Percentiles rank a stretch among this genome's conserved stretches.
Evolutionary conservation across 2,888 invertebrate species (phyloP).

Genomic region (Heliconius hortense): DNA sequence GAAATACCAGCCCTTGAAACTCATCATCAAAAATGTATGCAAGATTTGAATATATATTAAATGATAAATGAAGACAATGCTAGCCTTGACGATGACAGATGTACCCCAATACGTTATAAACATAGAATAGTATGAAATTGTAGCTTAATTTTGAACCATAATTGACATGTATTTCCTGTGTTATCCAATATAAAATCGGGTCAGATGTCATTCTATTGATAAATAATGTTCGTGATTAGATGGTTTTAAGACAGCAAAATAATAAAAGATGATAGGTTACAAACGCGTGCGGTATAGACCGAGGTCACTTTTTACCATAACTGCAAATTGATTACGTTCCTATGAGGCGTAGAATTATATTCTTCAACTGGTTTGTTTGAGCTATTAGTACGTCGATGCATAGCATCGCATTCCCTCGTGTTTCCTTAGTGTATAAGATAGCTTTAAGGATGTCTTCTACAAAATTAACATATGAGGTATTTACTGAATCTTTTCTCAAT

Average conservation of each 20-base stretch:
- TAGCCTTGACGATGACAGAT: conserved; percentile 11
- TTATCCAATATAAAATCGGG: conserved; percentile 50
- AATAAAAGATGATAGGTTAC: conserved; percentile 22
- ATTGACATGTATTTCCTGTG: conserved; percentile 34
- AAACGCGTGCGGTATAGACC: conserved; percentile 16
- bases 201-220: conserved; percentile 67
- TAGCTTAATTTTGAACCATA: conserved; percentile 24
- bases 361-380: conserved; percentile 24
- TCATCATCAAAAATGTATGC: too few species aligned
- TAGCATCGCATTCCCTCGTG: conserved; percentile 53
- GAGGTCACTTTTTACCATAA: conserved; percentile 41
- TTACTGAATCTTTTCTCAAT: conserved; percentile 9
- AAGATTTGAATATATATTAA: too few species aligned
- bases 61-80: not conserved
- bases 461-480: conserved; percentile 66
- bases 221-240: conserved; percentile 44
- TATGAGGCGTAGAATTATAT: conserved; percentile 19
- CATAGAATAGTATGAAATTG: conserved; percentile 11
- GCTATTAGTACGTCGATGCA: conserved; percentile 57
- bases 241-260: conserved; percentile 13
- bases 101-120: conserved; percentile 30
- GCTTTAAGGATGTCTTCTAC: conserved; percentile 62
- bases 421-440: conserved; percentile 55
- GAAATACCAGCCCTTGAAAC: too few species aligned
- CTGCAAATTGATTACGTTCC: conserved; percentile 29